Evolutionary conservation across 2,113 vertebrate genomes (phyloP).

Genomic region (Oncorhynchus keta): DNA sequence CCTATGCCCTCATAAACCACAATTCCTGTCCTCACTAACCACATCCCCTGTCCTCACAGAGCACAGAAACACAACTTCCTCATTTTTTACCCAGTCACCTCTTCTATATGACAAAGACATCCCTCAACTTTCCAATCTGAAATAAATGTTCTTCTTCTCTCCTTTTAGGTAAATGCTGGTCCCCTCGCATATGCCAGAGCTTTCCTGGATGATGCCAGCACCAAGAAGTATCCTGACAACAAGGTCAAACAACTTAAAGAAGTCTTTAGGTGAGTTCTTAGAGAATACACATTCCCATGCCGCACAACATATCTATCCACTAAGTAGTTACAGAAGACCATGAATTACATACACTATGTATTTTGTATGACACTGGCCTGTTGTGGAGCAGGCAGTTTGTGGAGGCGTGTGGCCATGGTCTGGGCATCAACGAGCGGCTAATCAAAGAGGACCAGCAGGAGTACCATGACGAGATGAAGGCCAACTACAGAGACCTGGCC

Average conservation of each 20-base stretch:
- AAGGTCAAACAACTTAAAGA: slow-evolving; percentile 97
- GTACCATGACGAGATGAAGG: slow-evolving; percentile 98
- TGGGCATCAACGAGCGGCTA: slow-evolving; percentile 90
- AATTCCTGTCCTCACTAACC: neutral
- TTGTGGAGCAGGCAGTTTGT: slow-evolving; percentile 86
- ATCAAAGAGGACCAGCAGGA: slow-evolving; percentile 98
- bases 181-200: slow-evolving; percentile 94
- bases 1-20: neutral
- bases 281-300: neutral
- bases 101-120: neutral
- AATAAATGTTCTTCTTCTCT: neutral
- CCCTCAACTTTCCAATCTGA: neutral
- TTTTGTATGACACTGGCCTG: neutral
- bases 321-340: neutral
- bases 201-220: slow-evolving; percentile 90
- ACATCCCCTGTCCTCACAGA: neutral
- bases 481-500: slow-evolving; percentile 92
- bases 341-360: neutral
- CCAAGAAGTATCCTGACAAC: slow-evolving; percentile 95
- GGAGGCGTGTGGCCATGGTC: slow-evolving; percentile 92
- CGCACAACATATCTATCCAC: neutral
- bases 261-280: slow-evolving; percentile 87
- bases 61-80: neutral
- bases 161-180: slow-evolving; percentile 89
- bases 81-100: neutral